Conservation (phyloP, 2,113 vertebrate species). For the Heterocephalus glaber region DNA sequence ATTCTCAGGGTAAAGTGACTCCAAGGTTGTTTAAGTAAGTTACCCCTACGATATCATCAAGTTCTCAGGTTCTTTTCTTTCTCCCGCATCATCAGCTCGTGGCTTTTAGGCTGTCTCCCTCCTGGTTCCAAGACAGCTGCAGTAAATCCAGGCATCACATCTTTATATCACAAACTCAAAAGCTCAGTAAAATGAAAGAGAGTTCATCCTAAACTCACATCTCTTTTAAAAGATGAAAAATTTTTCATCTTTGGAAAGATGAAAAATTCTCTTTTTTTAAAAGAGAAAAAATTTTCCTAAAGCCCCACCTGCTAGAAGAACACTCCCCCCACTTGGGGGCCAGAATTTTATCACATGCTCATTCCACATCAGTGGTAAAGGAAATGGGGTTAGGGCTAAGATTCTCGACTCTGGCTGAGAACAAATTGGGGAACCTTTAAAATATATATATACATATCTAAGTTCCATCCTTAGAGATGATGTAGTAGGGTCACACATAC, state of each 20-base stretch:
- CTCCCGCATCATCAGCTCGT: neutral
- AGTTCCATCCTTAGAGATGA: neutral
- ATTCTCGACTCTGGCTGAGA: conserved; percentile 2
- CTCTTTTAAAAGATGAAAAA: neutral
- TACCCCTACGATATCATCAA: neutral
- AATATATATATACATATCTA: neutral
- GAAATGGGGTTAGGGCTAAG: neutral
- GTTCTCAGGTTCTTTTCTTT: neutral
- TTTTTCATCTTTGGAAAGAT: too few species aligned
- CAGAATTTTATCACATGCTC: neutral
- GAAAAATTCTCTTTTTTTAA: too few species aligned
- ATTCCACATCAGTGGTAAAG: neutral
- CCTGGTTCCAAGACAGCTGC: neutral
- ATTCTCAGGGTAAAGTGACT: neutral
- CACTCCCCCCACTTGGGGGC: neutral
- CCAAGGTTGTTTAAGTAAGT: neutral
- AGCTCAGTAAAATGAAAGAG: neutral
- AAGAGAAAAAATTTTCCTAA: neutral
- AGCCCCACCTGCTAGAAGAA: neutral
- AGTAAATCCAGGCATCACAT: neutral
- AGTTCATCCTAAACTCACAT: neutral
- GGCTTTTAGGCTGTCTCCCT: neutral
- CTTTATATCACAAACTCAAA: neutral
- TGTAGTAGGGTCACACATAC: accelerated
- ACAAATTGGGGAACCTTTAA: neutral